These are phyloP conservation scores for Petroica traversi DNA, from an alignment of 2,113 vertebrate species.

Conservation along the genomic window DNA sequence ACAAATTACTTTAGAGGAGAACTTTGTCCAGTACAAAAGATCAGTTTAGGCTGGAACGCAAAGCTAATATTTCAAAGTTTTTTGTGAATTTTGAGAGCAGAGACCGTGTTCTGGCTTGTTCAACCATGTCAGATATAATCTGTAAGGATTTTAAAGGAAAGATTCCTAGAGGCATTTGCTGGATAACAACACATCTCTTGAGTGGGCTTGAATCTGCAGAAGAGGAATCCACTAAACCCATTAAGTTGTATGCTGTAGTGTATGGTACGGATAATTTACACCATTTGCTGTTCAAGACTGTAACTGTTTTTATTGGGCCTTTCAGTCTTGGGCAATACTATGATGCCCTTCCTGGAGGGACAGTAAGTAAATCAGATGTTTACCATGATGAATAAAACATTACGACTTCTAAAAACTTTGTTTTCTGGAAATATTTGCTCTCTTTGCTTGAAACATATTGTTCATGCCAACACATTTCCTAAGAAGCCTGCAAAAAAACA, in stretches of 20 bases:
- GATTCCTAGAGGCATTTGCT: neutral
- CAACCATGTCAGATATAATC: neutral
- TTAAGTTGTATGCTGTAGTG: neutral
- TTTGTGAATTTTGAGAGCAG: neutral
- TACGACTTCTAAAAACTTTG: neutral
- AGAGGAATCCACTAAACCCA: neutral
- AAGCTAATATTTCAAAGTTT: neutral
- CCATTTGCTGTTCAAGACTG: neutral
- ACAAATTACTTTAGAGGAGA: neutral
- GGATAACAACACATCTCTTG: neutral
- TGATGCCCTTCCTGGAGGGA: neutral
- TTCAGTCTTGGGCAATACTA: neutral
- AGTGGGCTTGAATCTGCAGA: neutral
- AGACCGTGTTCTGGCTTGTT: neutral
- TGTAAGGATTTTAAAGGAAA: neutral
- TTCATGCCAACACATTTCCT: neutral
- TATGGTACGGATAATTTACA: neutral
- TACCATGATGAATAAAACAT: neutral
- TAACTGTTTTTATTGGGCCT: neutral
- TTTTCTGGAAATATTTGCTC: neutral
- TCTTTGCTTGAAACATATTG: neutral
- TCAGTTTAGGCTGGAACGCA: neutral
- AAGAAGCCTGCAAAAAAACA: neutral
- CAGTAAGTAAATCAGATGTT: neutral
- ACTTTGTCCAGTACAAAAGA: neutral